Conservation (phyloP, 1,140 invertebrate species). For the Gerris buenoi region DNA sequence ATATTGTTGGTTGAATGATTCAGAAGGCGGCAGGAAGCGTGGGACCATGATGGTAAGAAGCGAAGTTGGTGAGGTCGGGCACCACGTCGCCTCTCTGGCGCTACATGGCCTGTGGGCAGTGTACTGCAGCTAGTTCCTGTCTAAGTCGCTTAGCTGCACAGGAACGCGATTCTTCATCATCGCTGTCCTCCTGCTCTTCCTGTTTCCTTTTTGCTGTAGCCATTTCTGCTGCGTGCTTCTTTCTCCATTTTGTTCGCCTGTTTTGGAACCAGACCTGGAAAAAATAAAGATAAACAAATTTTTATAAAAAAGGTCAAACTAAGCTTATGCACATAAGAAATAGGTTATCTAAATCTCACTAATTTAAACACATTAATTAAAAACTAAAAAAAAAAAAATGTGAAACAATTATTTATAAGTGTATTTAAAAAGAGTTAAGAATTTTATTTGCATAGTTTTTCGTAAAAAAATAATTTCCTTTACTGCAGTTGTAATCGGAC, state of each 20-base stretch:
- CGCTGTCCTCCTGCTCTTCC: constrained; percentile 63
- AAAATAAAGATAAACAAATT: too few species aligned
- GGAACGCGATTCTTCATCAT: constrained; percentile 33
- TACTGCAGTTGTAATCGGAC: too few species aligned
- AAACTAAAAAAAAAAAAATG: too few species aligned
- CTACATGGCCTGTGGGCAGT: constrained; percentile 25
- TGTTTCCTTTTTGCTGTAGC: constrained; percentile 92
- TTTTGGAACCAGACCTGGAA: constrained; percentile 99
- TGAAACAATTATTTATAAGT: too few species aligned
- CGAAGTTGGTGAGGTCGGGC: neutral
- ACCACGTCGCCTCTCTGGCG: constrained; percentile 6
- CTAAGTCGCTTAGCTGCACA: constrained; percentile 38
- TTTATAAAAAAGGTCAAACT: too few species aligned
- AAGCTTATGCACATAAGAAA: too few species aligned
- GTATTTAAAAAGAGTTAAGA: too few species aligned
- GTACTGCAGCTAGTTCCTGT: constrained; percentile 37
- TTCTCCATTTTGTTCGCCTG: constrained; percentile 96
- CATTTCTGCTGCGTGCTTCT: constrained; percentile 98
- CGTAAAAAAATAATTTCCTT: too few species aligned
- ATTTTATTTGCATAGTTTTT: too few species aligned
- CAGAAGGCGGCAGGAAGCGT: constrained; percentile 1
- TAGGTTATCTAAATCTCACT: too few species aligned
- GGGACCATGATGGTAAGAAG: neutral
- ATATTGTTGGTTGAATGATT: constrained; percentile 2
- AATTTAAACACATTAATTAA: too few species aligned